Evolutionary conservation across 2,888 invertebrate species (phyloP).

Genomic region (Diachrysia chrysitis): DNA sequence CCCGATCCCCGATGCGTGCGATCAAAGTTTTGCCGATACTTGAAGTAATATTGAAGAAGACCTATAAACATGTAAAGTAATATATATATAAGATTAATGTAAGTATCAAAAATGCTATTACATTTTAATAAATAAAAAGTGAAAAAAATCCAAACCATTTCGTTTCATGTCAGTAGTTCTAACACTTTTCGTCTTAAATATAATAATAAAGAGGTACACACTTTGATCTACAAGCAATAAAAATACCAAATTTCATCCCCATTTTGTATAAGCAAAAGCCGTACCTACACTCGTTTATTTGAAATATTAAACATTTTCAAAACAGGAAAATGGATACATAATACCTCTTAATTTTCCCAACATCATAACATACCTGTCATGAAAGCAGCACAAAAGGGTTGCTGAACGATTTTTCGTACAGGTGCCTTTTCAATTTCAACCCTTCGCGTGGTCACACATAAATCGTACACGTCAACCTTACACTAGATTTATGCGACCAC

Average conservation of each 20-base stretch:
- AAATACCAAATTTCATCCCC: background rate
- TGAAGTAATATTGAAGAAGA: slow-evolving; percentile 29
- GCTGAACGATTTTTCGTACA: slow-evolving; percentile 58
- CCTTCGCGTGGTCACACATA: slow-evolving; percentile 63
- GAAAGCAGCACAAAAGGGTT: slow-evolving; percentile 45
- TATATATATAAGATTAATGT: too few relatives aligned
- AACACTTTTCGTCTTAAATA: too few relatives aligned
- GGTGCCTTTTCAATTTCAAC: slow-evolving; percentile 64
- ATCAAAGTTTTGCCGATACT: slow-evolving; percentile 55
- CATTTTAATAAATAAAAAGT: too few relatives aligned
- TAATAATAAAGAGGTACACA: background rate
- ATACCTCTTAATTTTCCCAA: background rate
- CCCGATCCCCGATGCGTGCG: slow-evolving; percentile 35
- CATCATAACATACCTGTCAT: slow-evolving; percentile 11
- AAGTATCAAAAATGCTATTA: slow-evolving; percentile 8
- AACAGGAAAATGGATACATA: background rate
- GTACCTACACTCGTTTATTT: background rate
- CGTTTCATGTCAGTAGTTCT: too few relatives aligned
- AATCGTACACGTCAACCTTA: slow-evolving; percentile 64
- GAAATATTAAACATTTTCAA: background rate
- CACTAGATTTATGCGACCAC: slow-evolving; percentile 67
- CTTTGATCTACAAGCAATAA: background rate
- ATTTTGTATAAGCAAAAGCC: background rate
- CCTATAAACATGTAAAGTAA: background rate
- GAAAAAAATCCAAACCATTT: too few relatives aligned